These are phyloP conservation scores for Myzus persicae DNA, from an alignment of 1,140 invertebrate genomes.

Conservation along the genomic window DNA sequence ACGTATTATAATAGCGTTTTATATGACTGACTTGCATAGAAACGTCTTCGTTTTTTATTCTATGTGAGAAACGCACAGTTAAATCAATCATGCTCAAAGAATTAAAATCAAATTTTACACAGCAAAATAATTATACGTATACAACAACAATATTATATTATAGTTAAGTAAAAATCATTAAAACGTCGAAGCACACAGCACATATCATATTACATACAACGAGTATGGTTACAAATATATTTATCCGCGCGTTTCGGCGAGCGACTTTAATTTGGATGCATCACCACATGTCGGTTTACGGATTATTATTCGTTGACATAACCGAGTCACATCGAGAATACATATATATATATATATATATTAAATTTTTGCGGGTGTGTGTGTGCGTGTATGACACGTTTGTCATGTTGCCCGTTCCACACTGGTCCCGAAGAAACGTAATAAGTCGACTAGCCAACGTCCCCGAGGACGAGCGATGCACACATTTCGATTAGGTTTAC, in stretches of 20 bases:
- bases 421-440: neutral
- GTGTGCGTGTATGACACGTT: neutral
- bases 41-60: neutral
- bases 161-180: neutral
- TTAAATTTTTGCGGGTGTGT: too few species aligned
- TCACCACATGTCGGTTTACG: too few species aligned
- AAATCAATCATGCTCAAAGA: neutral
- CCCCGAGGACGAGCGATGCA: neutral
- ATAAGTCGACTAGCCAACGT: neutral
- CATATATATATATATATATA: neutral
- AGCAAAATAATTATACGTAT: too few species aligned
- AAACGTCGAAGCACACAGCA: neutral
- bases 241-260: too few species aligned
- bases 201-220: neutral
- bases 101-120: neutral
- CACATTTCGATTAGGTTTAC: constrained; percentile 22
- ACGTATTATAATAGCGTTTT: neutral
- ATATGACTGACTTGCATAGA: neutral
- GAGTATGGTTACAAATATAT: too few species aligned
- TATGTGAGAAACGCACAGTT: neutral
- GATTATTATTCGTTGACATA: neutral
- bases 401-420: neutral
- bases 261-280: neutral
- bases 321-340: neutral
- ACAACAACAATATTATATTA: too few species aligned